phyloP scores from a whole-genome alignment of 2,888 invertebrate species.

The Rhagophthalmus giganteus region DNA sequence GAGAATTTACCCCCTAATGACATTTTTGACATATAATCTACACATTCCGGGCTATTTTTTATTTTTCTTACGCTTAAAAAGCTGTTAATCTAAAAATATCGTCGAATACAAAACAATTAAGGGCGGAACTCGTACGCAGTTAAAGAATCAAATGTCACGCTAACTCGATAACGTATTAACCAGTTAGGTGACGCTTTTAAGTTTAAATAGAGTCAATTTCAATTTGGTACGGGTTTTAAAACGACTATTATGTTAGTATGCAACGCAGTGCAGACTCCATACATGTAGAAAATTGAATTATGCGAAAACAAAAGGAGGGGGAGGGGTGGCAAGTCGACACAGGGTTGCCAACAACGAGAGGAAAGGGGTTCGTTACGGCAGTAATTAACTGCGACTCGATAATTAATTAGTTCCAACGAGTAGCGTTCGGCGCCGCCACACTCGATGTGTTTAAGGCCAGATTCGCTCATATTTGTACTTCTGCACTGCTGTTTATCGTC shows the following conservation, averaged over 20 bases:
- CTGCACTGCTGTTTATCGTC: slow-evolving; percentile 14
- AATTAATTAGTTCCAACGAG: slow-evolving; percentile 56
- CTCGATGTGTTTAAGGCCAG: slow-evolving; percentile 36
- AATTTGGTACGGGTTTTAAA: too few species aligned
- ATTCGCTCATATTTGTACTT: slow-evolving; percentile 35
- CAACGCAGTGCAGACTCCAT: slow-evolving; percentile 37
- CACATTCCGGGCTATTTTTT: too few species aligned
- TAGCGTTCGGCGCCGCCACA: slow-evolving; percentile 49
- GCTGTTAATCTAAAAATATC: too few species aligned
- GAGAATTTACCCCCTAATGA: too few species aligned
- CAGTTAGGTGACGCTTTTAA: too few species aligned
- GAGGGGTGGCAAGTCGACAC: slow-evolving; percentile 38
- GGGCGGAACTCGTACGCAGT: too few species aligned
- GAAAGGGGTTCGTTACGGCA: slow-evolving; percentile 50
- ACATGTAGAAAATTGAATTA: slow-evolving; percentile 53
- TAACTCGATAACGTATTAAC: too few species aligned
- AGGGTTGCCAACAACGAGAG: slow-evolving; percentile 42
- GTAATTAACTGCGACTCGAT: slow-evolving; percentile 56
- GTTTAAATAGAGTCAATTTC: slow-evolving; percentile 17
- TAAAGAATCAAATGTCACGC: too few species aligned
- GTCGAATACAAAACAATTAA: too few species aligned
- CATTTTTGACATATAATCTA: too few species aligned
- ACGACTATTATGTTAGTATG: too few species aligned
- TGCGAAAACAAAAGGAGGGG: slow-evolving; percentile 48
- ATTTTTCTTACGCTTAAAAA: too few species aligned